Base-by-base conservation (phyloP, 2,888 invertebrate species). In the Alitta virens region DNA sequence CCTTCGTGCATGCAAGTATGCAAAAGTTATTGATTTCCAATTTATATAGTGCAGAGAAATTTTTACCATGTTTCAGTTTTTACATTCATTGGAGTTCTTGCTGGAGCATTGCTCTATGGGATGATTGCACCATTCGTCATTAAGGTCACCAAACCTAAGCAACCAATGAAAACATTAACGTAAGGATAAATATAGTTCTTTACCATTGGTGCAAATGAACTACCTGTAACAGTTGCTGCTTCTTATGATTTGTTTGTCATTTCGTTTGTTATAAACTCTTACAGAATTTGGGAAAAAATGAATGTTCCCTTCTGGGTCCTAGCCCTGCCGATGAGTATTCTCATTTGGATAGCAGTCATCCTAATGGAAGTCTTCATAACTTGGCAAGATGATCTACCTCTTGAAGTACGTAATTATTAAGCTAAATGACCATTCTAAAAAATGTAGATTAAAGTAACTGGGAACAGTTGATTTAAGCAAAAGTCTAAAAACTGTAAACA, bases 101-200 rank as follows among this genome's bases (percentile, higher is more conserved):
- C 74, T 16, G 78, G 76, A 1, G 76, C 76, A 1, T 62, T 76
- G 18, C 23, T 74, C 5, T 77, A 76, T 59, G 75, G 77, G 1
- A 40, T 77, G 33, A 53, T 75, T 0, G 74, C 72, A 1, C 72
- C 72, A 0, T 60, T 46, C 25, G 50, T 78, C 1, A 56, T 66
- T 3, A 63, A 63, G 27, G 7, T 72, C 2, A 71, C 75, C 1
- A 69, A 64, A 61, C 75, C 78, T 5, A 70, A 60, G 27, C 63
- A 64, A 16, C 61, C 68, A 3, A 68, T 71, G 33, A 62, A 65
- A 56, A 66, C 69, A 12, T 68, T 70, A 27, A 71, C 72, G 76
- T 77, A 71, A 68, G 74, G 33, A 33, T 33, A 33, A 33, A 12
- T 33, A 7, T 33, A 33, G 5, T 33, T 33, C 33, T 33, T 33